These are phyloP conservation scores for Actenoides lindsayi DNA, from an alignment of 2,113 vertebrate genomes.

Conservation along the genomic window DNA sequence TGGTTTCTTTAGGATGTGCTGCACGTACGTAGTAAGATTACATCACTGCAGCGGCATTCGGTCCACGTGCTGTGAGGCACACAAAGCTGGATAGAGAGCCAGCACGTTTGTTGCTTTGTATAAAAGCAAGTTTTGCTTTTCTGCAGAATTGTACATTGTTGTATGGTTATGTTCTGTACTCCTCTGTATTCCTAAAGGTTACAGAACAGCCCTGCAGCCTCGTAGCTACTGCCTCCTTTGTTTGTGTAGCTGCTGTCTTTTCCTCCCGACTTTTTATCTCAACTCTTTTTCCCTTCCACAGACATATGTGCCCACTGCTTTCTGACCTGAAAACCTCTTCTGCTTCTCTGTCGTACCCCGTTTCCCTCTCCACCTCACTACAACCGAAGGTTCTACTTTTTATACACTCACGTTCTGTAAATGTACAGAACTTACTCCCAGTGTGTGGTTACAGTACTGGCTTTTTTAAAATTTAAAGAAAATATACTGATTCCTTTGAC, in stretches of 20 bases:
- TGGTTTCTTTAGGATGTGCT: background rate
- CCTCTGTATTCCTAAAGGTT: background rate
- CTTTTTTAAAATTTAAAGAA: background rate
- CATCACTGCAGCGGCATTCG: background rate
- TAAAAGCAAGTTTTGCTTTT: background rate
- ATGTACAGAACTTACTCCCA: background rate
- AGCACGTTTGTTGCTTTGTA: background rate
- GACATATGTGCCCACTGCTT: background rate
- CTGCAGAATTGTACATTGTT: background rate
- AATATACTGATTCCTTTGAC: background rate
- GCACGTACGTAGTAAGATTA: background rate
- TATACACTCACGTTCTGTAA: background rate
- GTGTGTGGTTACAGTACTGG: background rate
- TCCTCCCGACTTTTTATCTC: background rate
- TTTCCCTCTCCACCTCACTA: background rate
- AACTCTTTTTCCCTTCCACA: background rate
- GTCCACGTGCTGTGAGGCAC: rapidly evolving
- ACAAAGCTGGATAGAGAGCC: background rate
- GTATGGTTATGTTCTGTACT: background rate
- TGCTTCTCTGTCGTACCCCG: background rate
- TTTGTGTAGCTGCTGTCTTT: background rate
- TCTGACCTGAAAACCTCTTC: background rate
- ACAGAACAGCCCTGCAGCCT: background rate
- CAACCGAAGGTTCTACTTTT: background rate
- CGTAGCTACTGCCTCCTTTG: background rate